Conservation (phyloP, 1,140 invertebrate species). For the Drosophila novamexicana region DNA sequence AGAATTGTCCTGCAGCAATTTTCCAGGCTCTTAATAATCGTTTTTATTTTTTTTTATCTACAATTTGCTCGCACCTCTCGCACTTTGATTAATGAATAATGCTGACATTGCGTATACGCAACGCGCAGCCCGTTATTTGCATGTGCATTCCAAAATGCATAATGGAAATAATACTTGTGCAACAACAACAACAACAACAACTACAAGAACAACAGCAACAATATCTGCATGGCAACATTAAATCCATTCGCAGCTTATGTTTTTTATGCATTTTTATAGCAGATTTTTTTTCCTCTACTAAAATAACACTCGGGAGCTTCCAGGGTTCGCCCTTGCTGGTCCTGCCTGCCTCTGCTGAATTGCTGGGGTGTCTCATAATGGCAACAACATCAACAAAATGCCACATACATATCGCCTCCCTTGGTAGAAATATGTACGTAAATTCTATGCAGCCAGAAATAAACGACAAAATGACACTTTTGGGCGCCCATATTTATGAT, state of each 20-base stretch:
- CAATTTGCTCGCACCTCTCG: not conserved
- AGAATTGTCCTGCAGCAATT: conserved; percentile 60
- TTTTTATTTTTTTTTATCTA: conserved; percentile 25
- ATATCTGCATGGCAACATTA: conserved; percentile 8
- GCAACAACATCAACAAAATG: conserved; percentile 37
- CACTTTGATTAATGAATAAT: conserved; percentile 69
- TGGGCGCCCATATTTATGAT: conserved; percentile 67
- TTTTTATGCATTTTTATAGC: conserved; percentile 4
- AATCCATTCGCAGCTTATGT: conserved; percentile 8
- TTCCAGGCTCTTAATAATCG: conserved; percentile 54
- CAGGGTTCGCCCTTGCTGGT: not conserved
- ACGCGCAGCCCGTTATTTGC: conserved; percentile 57
- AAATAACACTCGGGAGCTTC: conserved; percentile 11
- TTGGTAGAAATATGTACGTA: conserved; percentile 48
- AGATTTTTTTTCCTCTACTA: not conserved
- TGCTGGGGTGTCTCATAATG: conserved; percentile 64
- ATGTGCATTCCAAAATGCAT: conserved; percentile 29
- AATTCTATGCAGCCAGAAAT: conserved; percentile 60
- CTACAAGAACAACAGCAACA: not conserved
- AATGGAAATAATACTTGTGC: conserved; percentile 10
- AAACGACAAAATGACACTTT: conserved; percentile 70
- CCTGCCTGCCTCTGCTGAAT: conserved; percentile 43
- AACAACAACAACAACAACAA: not conserved
- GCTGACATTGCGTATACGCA: conserved; percentile 74
- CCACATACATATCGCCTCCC: conserved; percentile 37